phyloP scores from a whole-genome alignment of 2,113 vertebrate genomes.

The Anarhynchus alexandrinus region DNA sequence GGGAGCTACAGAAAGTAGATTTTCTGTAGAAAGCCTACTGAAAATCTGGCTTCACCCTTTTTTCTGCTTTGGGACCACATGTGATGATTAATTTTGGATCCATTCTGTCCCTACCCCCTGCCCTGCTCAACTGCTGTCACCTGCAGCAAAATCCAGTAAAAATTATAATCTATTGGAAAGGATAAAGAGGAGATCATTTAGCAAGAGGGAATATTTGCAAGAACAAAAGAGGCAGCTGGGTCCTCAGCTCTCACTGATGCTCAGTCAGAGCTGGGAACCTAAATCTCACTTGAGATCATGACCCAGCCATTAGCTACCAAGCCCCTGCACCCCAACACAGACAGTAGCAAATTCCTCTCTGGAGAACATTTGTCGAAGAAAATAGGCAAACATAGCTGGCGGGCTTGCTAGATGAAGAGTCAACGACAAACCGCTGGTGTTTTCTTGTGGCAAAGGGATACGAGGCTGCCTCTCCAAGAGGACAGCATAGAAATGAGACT shows the following conservation, averaged over 20 bases:
- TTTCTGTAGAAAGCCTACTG: background rate
- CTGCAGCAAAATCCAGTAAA: background rate
- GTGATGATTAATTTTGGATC: background rate
- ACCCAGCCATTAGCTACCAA: background rate
- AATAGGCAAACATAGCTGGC: background rate
- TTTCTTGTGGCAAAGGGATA: background rate
- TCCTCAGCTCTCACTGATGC: background rate
- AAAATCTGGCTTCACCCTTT: background rate
- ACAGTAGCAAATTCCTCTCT: background rate
- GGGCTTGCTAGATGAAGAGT: background rate
- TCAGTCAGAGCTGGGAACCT: background rate
- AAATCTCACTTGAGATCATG: background rate
- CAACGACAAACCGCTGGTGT: background rate
- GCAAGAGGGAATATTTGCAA: background rate
- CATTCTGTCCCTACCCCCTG: background rate
- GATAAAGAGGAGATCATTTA: background rate
- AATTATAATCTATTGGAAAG: background rate
- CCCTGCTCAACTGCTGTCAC: background rate
- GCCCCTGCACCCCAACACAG: accelerated
- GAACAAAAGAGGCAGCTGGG: background rate
- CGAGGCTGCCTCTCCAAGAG: background rate
- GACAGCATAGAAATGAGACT: background rate
- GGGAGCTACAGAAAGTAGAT: background rate
- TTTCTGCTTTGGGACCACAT: background rate
- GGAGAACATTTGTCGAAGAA: background rate